These are phyloP conservation scores for Caenorhabditis latens DNA, from an alignment of 1,140 invertebrate species.

Conservation along the genomic window DNA sequence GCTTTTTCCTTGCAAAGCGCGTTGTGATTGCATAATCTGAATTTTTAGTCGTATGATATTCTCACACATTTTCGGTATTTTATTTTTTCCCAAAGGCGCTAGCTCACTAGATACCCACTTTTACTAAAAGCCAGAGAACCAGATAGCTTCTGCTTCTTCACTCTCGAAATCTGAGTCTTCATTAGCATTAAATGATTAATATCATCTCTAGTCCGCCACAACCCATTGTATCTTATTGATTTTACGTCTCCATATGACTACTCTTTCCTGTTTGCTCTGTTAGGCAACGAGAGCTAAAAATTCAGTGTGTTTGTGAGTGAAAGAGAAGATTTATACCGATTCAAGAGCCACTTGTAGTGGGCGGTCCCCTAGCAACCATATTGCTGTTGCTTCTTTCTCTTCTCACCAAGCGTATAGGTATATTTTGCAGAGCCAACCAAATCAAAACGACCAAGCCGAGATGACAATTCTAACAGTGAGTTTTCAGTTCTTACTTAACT, in stretches of 20 bases:
- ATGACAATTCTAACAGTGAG: slow-evolving; percentile 31
- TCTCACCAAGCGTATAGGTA: neutral
- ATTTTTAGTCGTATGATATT: too few relatives aligned
- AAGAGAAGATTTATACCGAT: slow-evolving; percentile 7
- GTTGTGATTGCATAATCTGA: too few relatives aligned
- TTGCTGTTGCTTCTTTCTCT: neutral
- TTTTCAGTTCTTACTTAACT: neutral
- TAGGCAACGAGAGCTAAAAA: neutral
- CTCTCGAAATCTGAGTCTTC: neutral
- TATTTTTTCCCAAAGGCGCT: too few relatives aligned
- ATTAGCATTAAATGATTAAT: neutral
- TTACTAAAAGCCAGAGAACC: too few relatives aligned
- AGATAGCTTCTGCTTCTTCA: too few relatives aligned
- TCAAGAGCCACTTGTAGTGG: slow-evolving; percentile 5
- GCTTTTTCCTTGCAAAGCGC: too few relatives aligned
- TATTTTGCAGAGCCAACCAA: slow-evolving; percentile 43
- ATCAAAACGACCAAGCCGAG: slow-evolving; percentile 34
- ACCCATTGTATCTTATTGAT: neutral
- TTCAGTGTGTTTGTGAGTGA: neutral
- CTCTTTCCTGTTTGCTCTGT: neutral
- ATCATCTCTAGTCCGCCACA: neutral
- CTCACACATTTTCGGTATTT: too few relatives aligned
- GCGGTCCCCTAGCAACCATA: neutral
- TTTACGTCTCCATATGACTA: neutral
- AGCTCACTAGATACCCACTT: too few relatives aligned